Evolutionary conservation across 2,888 invertebrate species (phyloP).

Genomic region (Luperina testacea): DNA sequence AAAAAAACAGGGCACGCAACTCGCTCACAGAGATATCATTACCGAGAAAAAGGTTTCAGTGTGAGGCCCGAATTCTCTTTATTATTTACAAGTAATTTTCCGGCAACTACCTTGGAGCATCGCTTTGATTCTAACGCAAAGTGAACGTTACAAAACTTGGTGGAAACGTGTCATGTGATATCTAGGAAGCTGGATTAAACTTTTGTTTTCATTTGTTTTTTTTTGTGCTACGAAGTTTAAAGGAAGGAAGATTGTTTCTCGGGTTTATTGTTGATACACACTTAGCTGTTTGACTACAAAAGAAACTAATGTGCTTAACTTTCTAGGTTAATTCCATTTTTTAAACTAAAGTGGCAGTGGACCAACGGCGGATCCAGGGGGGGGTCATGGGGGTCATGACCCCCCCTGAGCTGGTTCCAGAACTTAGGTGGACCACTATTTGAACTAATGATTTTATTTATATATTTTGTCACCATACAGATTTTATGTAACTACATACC

Average conservation of each 20-base stretch:
- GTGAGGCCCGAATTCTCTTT: constrained; percentile 71
- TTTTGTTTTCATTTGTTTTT: constrained; percentile 7
- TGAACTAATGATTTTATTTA: too few species aligned
- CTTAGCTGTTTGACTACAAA: not conserved
- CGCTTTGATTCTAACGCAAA: constrained; percentile 75
- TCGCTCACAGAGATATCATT: constrained; percentile 69
- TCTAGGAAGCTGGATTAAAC: constrained; percentile 1
- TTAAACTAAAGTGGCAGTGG: too few species aligned
- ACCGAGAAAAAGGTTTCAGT: constrained; percentile 69
- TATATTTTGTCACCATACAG: too few species aligned
- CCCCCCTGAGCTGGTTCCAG: too few species aligned
- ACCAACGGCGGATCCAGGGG: too few species aligned
- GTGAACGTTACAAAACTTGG: constrained; percentile 65
- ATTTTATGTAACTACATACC: too few species aligned
- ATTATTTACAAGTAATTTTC: constrained; percentile 81
- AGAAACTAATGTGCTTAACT: too few species aligned
- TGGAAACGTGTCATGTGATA: constrained; percentile 34
- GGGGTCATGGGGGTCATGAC: too few species aligned
- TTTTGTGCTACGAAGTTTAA: not conserved
- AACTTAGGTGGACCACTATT: too few species aligned
- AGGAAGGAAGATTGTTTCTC: not conserved
- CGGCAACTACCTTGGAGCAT: constrained; percentile 73
- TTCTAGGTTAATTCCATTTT: too few species aligned
- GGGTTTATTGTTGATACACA: not conserved
- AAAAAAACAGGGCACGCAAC: constrained; percentile 70